A percentile compares a stretch with the other conserved stretches of the same genome.
phyloP scores from a whole-genome alignment of 2,888 invertebrate species.

The Odontomyia ornata region DNA sequence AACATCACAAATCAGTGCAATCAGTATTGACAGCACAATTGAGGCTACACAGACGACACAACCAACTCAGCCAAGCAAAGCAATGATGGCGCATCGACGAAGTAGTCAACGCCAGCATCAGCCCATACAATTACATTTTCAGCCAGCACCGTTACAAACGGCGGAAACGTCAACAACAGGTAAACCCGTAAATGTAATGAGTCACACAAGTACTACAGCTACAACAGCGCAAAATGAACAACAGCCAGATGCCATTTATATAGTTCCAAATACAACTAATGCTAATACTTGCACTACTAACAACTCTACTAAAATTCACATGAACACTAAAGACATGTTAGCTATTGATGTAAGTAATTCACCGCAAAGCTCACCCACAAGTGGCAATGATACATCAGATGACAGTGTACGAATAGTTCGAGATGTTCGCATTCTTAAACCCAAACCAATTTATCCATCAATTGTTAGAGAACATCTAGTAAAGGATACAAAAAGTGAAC shows the following conservation, averaged over 20 bases:
- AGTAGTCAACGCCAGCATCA: conserved; percentile 31
- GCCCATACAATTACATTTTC: conserved; percentile 17
- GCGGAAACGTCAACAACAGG: conserved; percentile 30
- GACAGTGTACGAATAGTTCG: conserved; percentile 1
- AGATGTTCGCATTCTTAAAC: neutral
- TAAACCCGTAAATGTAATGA: conserved; percentile 45
- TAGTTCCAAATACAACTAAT: conserved; percentile 8
- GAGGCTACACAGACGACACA: neutral
- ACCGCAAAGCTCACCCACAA: neutral
- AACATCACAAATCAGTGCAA: conserved; percentile 24
- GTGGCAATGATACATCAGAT: conserved; percentile 13
- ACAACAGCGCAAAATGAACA: conserved; percentile 24
- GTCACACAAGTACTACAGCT: conserved; percentile 12
- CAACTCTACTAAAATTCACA: neutral
- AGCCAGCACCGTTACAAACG: conserved; percentile 1
- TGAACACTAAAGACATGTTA: conserved; percentile 13
- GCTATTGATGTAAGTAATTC: neutral
- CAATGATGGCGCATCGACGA: conserved; percentile 18
- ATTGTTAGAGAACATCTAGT: neutral
- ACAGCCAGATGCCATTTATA: conserved; percentile 11
- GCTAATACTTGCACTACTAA: conserved; percentile 18
- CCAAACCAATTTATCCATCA: no score
- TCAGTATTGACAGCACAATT: neutral
- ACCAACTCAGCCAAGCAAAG: neutral
- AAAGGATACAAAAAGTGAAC: neutral